Percentiles rank a stretch among this genome's conserved stretches.
phyloP scores from a whole-genome alignment of 2,888 invertebrate genomes.

The Diarsia brunnea region DNA sequence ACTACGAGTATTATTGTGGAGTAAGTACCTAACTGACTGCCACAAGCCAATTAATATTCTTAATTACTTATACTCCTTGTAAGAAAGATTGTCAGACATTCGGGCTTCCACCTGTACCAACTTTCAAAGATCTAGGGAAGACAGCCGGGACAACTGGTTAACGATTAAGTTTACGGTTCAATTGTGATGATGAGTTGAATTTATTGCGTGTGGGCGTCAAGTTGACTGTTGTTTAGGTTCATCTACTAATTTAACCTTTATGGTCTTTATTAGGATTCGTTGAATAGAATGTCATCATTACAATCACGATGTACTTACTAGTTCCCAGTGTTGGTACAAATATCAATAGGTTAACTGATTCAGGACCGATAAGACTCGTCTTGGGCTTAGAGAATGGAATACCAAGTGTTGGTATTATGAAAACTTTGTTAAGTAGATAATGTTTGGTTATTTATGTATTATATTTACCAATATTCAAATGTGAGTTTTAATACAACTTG shows the following conservation, averaged over 20 bases:
- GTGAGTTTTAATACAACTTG: not conserved
- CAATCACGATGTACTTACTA: conserved; percentile 20
- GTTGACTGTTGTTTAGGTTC: not conserved
- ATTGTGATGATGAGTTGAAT: not conserved
- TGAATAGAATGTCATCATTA: conserved; percentile 38
- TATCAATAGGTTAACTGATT: conserved; percentile 35
- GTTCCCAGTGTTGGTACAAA: conserved; percentile 16
- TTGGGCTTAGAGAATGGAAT: conserved; percentile 13
- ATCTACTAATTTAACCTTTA: not conserved
- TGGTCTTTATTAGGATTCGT: conserved; percentile 10
- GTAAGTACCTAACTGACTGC: not conserved
- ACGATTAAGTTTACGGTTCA: not conserved
- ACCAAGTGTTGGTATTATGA: not conserved
- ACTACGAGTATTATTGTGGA: too few species aligned
- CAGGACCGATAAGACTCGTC: conserved; percentile 4
- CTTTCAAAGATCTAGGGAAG: not conserved
- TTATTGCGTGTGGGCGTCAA: not conserved
- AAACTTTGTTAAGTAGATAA: not conserved
- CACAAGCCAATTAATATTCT: not conserved
- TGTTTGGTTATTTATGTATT: not conserved
- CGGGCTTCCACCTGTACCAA: not conserved
- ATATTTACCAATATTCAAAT: not conserved
- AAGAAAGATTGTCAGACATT: not conserved
- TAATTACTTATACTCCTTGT: not conserved
- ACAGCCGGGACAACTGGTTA: not conserved